phyloP scores from a whole-genome alignment of 2,113 vertebrate species.

The Hiodon tergisus region DNA sequence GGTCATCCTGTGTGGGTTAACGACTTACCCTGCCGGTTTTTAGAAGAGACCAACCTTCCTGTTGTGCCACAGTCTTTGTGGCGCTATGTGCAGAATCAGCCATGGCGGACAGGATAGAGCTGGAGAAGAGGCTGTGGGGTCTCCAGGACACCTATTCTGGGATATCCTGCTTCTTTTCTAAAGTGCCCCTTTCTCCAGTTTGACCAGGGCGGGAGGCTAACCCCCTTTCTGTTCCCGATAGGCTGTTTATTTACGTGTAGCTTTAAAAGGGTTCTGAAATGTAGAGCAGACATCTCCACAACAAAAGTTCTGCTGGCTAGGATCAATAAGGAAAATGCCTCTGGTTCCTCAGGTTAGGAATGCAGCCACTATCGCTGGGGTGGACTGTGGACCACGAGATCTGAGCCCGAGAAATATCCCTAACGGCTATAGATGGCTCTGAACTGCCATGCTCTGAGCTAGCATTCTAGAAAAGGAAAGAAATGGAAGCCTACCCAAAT shows the following conservation, averaged over 20 bases:
- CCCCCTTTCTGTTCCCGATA: too few species aligned
- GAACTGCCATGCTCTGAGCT: background rate
- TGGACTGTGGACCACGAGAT: background rate
- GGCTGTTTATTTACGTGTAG: too few species aligned
- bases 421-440: too few species aligned
- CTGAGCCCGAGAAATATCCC: background rate
- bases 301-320: background rate
- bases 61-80: background rate
- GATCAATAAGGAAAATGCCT: background rate
- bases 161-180: conserved; percentile 12
- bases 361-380: background rate
- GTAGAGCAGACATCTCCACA: background rate
- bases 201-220: too few species aligned
- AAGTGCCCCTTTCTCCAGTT: background rate
- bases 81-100: background rate
- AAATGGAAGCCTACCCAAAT: conserved; percentile 20
- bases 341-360: background rate
- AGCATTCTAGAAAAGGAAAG: conserved; percentile 10
- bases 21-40: background rate
- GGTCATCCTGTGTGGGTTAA: background rate
- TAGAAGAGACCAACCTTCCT: background rate
- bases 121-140: background rate
- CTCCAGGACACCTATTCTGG: background rate
- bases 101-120: background rate
- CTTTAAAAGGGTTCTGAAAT: too few species aligned